Base-by-base conservation (phyloP, 1,140 invertebrate genomes). In the Oppia nitens region DNA sequence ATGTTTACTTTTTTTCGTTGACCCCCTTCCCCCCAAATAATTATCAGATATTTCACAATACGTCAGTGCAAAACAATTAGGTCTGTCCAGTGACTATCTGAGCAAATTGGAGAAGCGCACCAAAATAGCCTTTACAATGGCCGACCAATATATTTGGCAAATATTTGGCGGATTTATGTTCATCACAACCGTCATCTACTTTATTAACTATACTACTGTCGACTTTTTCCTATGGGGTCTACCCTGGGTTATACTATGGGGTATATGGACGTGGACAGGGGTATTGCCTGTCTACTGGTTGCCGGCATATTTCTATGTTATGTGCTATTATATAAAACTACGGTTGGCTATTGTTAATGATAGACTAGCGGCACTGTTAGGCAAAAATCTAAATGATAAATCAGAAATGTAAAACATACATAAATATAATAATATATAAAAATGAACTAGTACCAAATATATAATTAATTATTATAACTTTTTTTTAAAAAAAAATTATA, bases 261-360 rank as follows among this genome's bases (percentile, higher is more conserved):
- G n/a, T 9, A n/a, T 54, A 26, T 54, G 53, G 53, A 54, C 53
- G n/a, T 54, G 28, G 47, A 9, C 9, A 11, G 53, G 53, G 11
- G 47, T 9, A 11, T 48, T 54, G 4, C 6, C 28, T n/a, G 53
- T 54, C 32, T 54, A 54, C 23, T 54, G 53, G 53, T 9, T 54
- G 53, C 53, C 53, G 6, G 47, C 53, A 4, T 54, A 54, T 20
- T 54, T 29, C 26, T 54, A 21, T 25, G 53, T 54, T 25, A 48
- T 21, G n/a, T 54, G 53, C 21, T 54, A 54, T 28, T 54, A 54
- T 45, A 20, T 54, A 9, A 54, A 54, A 28, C 32, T 54, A 40
- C 32, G 32, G 6, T 17, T 40, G 32, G 17, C 17, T 40, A 9
- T 17, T 9, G 32, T 40, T 40, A 40, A 40, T 40, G 32, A 40